Evolutionary conservation across 2,888 invertebrate species (phyloP).

Genomic region (Blastobasis lacticolella): DNA sequence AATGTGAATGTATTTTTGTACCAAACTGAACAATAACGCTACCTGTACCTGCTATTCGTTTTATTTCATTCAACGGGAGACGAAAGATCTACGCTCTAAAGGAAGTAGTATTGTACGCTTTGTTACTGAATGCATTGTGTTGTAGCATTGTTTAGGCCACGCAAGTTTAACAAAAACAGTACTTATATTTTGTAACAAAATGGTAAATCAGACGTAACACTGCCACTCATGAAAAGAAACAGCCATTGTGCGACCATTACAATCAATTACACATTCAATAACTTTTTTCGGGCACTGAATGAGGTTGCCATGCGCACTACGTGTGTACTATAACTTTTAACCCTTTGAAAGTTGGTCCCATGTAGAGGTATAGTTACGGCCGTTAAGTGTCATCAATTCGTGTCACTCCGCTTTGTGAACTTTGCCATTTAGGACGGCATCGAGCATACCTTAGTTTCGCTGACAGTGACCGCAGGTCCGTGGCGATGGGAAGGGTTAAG

Average conservation of each 20-base stretch:
- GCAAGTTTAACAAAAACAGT: neutral
- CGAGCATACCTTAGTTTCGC: neutral
- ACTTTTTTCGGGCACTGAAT: too few species aligned
- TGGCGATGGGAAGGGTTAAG: neutral
- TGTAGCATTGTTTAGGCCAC: conserved; percentile 18
- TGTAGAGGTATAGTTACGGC: too few species aligned
- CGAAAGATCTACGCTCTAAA: conserved; percentile 27
- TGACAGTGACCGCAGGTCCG: neutral
- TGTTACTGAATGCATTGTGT: conserved; percentile 25
- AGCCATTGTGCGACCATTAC: too few species aligned
- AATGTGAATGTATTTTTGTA: conserved; percentile 8
- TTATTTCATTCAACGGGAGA: conserved; percentile 22
- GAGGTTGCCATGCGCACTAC: too few species aligned
- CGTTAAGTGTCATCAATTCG: neutral
- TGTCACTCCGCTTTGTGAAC: neutral
- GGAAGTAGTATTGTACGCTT: conserved; percentile 37
- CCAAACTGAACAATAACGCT: conserved; percentile 22
- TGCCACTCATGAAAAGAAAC: neutral
- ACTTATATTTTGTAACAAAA: neutral
- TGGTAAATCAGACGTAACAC: neutral
- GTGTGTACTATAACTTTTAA: too few species aligned
- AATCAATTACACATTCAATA: too few species aligned
- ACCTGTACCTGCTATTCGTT: conserved; percentile 31
- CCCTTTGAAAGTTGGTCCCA: too few species aligned
- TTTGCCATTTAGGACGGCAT: neutral